These are phyloP conservation scores for Limosa lapponica DNA, from an alignment of 2,797 vertebrate genomes.

Conservation along the genomic window DNA sequence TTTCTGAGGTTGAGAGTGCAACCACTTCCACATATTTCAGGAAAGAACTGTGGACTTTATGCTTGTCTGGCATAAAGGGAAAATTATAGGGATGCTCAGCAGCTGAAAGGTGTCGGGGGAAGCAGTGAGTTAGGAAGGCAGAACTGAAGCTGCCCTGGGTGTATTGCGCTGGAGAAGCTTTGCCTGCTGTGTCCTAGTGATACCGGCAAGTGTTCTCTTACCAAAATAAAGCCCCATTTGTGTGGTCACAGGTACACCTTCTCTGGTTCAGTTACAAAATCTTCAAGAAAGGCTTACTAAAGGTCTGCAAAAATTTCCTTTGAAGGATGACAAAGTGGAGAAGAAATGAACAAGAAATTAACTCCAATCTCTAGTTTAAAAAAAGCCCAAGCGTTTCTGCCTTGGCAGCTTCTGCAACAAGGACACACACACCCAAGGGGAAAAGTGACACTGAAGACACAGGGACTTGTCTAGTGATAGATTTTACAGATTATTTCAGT, in stretches of 20 bases:
- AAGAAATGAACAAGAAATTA: neutral
- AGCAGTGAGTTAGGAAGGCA: neutral
- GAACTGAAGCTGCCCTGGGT: neutral
- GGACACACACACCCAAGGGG: neutral
- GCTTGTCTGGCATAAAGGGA: neutral
- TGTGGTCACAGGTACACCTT: neutral
- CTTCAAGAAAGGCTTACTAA: neutral
- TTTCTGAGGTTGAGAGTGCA: neutral
- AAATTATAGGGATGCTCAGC: neutral
- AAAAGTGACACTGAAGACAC: neutral
- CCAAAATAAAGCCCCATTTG: neutral
- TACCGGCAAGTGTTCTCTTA: neutral
- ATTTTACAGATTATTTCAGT: neutral
- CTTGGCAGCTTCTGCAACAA: neutral
- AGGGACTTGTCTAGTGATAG: neutral
- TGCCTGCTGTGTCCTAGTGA: fast-evolving
- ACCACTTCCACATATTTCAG: neutral
- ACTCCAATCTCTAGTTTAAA: neutral
- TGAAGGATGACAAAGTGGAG: neutral
- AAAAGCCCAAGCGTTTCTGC: fast-evolving
- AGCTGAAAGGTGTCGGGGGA: neutral
- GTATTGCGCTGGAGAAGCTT: neutral
- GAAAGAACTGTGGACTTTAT: neutral
- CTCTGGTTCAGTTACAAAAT: neutral
- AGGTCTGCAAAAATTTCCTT: neutral